Evolutionary conservation across 2,113 vertebrate genomes (phyloP).

Genomic region (Antechinus flavipes): DNA sequence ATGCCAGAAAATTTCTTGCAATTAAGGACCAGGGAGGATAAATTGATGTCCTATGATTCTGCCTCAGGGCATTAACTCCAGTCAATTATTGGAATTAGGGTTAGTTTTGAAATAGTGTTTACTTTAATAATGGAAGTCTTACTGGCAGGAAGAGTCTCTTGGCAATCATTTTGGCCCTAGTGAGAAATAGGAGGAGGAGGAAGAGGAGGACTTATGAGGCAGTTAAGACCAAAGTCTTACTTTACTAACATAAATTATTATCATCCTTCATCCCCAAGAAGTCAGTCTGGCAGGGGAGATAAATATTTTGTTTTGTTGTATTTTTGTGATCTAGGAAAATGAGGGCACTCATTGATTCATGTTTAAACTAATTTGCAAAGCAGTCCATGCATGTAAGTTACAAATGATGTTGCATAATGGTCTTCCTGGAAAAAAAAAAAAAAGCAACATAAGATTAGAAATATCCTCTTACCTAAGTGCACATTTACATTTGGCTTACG

Average conservation of each 20-base stretch:
- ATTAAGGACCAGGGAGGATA: slow-evolving; percentile 49
- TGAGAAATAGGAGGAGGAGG: slow-evolving; percentile 37
- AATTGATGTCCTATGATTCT: slow-evolving; percentile 56
- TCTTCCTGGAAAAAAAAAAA: slow-evolving; percentile 19
- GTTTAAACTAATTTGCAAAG: slow-evolving; percentile 40
- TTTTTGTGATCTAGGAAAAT: neutral
- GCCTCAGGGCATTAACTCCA: slow-evolving; percentile 55
- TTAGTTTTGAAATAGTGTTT: slow-evolving; percentile 73
- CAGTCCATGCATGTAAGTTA: slow-evolving; percentile 50
- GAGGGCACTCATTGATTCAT: neutral
- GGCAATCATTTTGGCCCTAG: slow-evolving; percentile 43
- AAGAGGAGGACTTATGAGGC: neutral
- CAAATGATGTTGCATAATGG: slow-evolving; percentile 37
- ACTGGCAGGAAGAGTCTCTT: slow-evolving; percentile 55
- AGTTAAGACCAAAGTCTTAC: neutral
- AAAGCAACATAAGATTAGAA: slow-evolving; percentile 31
- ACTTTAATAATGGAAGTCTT: slow-evolving; percentile 74
- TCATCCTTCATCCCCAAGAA: neutral
- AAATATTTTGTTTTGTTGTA: neutral
- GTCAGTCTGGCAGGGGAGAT: neutral
- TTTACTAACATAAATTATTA: neutral
- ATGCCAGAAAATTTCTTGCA: neutral
- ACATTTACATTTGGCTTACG: slow-evolving; percentile 64
- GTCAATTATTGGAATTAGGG: slow-evolving; percentile 71
- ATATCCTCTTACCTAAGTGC: slow-evolving; percentile 57